phyloP scores from a whole-genome alignment of 2,113 vertebrate species.

The Pyrgilauda ruficollis region DNA sequence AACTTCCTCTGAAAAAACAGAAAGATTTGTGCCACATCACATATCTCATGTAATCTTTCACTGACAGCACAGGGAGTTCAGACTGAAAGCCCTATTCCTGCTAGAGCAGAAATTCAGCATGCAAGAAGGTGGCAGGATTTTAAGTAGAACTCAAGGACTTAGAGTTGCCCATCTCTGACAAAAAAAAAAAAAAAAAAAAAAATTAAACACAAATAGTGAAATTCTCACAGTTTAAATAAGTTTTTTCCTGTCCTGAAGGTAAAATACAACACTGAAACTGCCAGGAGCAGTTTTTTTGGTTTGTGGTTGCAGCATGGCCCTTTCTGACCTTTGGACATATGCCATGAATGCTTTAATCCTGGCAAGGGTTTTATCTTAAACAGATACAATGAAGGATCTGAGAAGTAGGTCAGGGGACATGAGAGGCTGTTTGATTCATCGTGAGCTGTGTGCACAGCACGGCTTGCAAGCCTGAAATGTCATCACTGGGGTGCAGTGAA shows the following conservation, averaged over 20 bases:
- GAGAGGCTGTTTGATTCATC: background rate
- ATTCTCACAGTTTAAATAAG: background rate
- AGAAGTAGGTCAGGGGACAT: conserved; percentile 13
- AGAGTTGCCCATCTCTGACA: background rate
- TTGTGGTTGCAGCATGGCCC: background rate
- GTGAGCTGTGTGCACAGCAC: background rate
- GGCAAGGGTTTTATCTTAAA: background rate
- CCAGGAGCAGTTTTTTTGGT: background rate
- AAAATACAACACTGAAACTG: background rate
- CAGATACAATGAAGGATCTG: background rate
- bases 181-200: background rate
- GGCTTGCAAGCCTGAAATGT: background rate
- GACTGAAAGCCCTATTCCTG: background rate
- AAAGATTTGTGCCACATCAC: background rate
- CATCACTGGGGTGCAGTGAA: background rate
- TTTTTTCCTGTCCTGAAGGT: background rate
- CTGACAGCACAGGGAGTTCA: background rate
- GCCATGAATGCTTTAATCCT: background rate
- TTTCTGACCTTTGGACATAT: background rate
- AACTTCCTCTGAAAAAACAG: background rate
- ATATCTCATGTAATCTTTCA: background rate
- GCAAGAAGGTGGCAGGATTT: background rate
- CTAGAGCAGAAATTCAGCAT: background rate
- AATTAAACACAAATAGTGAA: background rate
- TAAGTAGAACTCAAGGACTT: background rate